A percentile compares a stretch with the other conserved stretches of the same genome.
Evolutionary conservation across 2,888 invertebrate genomes (phyloP).

Genomic region (Cactoblastis cactorum): DNA sequence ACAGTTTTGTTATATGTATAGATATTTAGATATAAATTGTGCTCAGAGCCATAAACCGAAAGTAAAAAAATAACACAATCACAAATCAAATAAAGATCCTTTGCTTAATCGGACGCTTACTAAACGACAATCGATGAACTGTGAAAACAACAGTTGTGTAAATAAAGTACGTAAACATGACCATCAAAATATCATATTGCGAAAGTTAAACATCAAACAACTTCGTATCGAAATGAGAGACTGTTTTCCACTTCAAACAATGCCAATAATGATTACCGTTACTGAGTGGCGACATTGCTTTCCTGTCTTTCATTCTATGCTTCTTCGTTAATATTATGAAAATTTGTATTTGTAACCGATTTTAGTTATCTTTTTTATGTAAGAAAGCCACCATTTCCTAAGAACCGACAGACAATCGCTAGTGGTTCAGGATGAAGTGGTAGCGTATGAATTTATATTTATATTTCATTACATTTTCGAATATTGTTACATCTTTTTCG

Average conservation of each 20-base stretch:
- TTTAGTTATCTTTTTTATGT: too few relatives aligned
- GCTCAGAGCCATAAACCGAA: neutral
- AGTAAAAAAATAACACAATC: neutral
- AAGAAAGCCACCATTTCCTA: too few relatives aligned
- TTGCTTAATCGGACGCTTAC: neutral
- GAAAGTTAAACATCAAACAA: conserved; percentile 1
- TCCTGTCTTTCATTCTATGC: conserved; percentile 1
- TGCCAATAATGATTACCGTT: conserved; percentile 6
- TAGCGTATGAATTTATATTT: too few relatives aligned
- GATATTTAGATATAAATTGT: too few relatives aligned
- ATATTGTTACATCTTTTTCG: too few relatives aligned
- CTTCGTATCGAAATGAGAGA: neutral
- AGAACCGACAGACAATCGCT: too few relatives aligned
- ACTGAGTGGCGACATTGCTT: neutral
- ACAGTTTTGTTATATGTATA: too few relatives aligned
- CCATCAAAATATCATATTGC: neutral
- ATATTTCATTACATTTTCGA: too few relatives aligned
- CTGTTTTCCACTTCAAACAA: conserved; percentile 3
- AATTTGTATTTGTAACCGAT: too few relatives aligned
- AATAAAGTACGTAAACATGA: neutral
- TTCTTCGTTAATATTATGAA: too few relatives aligned
- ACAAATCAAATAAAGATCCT: neutral
- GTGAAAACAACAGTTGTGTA: neutral
- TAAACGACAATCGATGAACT: neutral
- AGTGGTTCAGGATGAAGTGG: too few relatives aligned